Base-by-base conservation (phyloP, 2,888 invertebrate genomes). In the Ceratothoa steindachneri region DNA sequence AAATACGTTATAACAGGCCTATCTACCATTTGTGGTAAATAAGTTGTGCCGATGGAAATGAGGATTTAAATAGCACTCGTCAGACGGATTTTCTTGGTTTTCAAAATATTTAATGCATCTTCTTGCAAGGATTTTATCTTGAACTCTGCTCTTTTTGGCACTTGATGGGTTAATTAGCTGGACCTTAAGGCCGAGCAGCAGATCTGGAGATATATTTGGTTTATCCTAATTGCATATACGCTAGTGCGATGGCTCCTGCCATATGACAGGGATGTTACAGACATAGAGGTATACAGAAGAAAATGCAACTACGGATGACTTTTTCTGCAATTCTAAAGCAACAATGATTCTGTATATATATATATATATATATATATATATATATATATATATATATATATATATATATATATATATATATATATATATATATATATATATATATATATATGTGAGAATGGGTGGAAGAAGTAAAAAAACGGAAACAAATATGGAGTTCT, bases 301-400 rank as follows among this genome's bases (percentile, higher is more conserved):
- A 69, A 27, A 51, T 69, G 29, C 24, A 5, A 27, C 22, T 51
- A 51, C 19, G 51, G 22, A 69, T 69, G 24, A n/a, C 31, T 69
- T 27, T 69, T 27, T 31, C 22, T 51, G 29, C 51, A 69, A 27
- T 19, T 52, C 22, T 69, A 69, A 19, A 69, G 3, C 2, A 27
- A 69, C 29, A 51, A 27, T n/a, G 29, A 51, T 22, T 68, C 30
- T 68, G 22, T 30, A 68, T 68, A 68, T 68, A 68, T 30, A 68
- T 31, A 41, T 68, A 68, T 68, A 68, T 68, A 68, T 68, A 68
- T 41, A 68, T 31, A 68, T 68, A 68, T 66, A 66, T 66, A 66
- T 66, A 66, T 66, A 66, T 66, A 66, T 66, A 66, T 66, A 66
- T 66, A 66, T 66, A 66, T 66, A 66, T 66, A 66, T 66, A 66